Evolutionary conservation across 1,140 invertebrate species (phyloP), one percentile per base, ranked within the genome.

Genomic region (Portunus trituberculatus): DNA sequence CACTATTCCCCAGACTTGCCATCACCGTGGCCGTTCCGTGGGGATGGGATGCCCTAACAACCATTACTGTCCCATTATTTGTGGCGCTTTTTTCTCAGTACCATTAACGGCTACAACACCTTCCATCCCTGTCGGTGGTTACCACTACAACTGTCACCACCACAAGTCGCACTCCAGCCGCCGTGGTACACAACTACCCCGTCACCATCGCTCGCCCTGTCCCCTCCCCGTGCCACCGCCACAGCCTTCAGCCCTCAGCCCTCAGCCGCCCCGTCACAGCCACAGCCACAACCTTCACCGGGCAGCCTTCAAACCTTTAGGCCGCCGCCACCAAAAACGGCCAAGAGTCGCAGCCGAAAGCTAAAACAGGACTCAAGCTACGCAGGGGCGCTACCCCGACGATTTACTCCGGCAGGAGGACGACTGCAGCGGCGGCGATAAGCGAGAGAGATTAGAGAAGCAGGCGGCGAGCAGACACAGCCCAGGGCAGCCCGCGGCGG

Each of bases 401-500:
- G 48, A 90, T 16, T 16, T 28, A 31, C 32, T 48, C n/a, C 87
- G 46, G 20, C 29, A 93, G 25, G 82, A 76, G 28, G 25, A 39
- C 16, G 92, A 93, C 39, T 14, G 16, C 67, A 29, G 83, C 92
- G 12, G 76, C 25, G 92, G 46, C 88, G 48, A 52, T 46, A 46
- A 90, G 88, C 88, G 45, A 52, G 28, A 52, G 45, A 90, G 88
- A 90, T 52, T 46, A 90, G 32, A 52, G 88, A 28, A 46, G 45
- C 45, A 52, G 45, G 48, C 39, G 83, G 52, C 82, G 59, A 39
- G 31, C 39, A 48, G 83, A 83, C 25, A 84, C 46, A 25, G 92
- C 82, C 82, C 92, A 20, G 92, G 32, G 84, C 92, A n/a, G 76
- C 92, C 32, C 32, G 82, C 92, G 76, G 76, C 90, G 59, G 90